Percentiles rank a stretch among this genome's conserved stretches.
These are phyloP conservation scores for Australoheros scitulus DNA, from an alignment of 2,113 vertebrate genomes.

Conservation along the genomic window DNA sequence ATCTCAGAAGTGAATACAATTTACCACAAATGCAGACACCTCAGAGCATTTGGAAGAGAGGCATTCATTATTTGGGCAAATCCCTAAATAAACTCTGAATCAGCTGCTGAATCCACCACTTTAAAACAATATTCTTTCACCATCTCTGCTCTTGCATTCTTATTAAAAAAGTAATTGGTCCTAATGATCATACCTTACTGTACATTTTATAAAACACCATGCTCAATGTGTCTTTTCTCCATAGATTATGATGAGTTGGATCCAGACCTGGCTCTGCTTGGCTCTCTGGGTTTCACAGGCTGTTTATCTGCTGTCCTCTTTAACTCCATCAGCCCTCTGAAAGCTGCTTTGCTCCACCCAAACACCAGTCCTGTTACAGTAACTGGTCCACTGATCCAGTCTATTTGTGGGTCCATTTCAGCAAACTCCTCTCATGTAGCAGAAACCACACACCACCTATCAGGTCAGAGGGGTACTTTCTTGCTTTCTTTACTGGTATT, in stretches of 20 bases:
- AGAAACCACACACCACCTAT: conserved; percentile 87
- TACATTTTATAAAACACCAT: neutral
- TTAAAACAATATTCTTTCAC: neutral
- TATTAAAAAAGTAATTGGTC: too few relatives aligned
- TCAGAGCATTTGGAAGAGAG: too few relatives aligned
- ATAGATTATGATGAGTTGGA: conserved; percentile 76
- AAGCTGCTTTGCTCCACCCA: conserved; percentile 84
- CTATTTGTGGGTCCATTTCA: conserved; percentile 82
- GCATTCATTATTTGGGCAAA: neutral
- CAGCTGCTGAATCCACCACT: too few relatives aligned
- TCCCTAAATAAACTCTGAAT: neutral
- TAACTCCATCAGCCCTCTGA: conserved; percentile 89
- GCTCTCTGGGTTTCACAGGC: conserved; percentile 86
- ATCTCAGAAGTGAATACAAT: too few relatives aligned
- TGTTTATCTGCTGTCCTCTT: conserved; percentile 92
- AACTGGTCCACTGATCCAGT: conserved; percentile 82
- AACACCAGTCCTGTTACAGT: conserved; percentile 78
- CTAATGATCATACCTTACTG: neutral
- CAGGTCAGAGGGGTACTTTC: conserved; percentile 78
- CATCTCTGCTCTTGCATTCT: neutral
- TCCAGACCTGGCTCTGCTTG: conserved; percentile 83
- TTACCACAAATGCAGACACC: too few relatives aligned
- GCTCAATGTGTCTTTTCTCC: neutral
- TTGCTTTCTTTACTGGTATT: neutral
- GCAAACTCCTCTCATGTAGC: conserved; percentile 78